phyloP scores from a whole-genome alignment of 2,888 invertebrate genomes.

The Eupithecia centaureata region DNA sequence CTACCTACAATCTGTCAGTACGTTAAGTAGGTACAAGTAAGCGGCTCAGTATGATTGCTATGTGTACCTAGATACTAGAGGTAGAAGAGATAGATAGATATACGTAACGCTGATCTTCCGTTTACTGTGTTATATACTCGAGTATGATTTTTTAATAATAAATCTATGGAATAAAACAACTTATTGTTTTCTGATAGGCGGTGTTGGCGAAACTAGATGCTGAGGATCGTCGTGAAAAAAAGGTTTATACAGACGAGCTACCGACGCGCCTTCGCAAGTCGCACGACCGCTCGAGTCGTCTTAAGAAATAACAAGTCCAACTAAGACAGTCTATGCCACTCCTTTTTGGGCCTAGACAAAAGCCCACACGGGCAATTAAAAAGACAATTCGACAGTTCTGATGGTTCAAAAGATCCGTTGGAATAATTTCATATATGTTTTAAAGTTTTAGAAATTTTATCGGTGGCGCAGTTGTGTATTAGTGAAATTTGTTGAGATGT shows the following conservation, averaged over 20 bases:
- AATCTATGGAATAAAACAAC: not conserved
- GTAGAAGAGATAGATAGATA: too few relatives aligned
- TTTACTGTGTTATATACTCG: too few relatives aligned
- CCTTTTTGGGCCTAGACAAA: not conserved
- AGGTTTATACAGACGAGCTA: slow-evolving; percentile 62
- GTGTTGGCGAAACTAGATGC: slow-evolving; percentile 55
- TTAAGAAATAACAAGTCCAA: slow-evolving; percentile 6
- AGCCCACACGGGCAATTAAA: not conserved
- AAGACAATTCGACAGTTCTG: not conserved
- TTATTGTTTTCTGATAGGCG: slow-evolving; percentile 50
- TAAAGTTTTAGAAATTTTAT: slow-evolving; percentile 16
- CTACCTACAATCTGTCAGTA: too few relatives aligned
- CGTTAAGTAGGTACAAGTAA: too few relatives aligned
- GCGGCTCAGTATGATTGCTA: too few relatives aligned
- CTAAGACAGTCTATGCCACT: slow-evolving; percentile 7
- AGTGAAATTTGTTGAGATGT: slow-evolving; percentile 33
- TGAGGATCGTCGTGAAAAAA: slow-evolving; percentile 64
- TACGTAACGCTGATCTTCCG: too few relatives aligned
- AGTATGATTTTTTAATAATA: not conserved
- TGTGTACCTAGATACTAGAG: too few relatives aligned
- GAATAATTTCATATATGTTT: too few relatives aligned
- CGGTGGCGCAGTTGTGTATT: slow-evolving; percentile 37
- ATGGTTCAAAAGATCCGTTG: not conserved
- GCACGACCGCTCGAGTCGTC: slow-evolving; percentile 55
- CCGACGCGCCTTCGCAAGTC: slow-evolving; percentile 69